Evolutionary conservation across 2,888 invertebrate species (phyloP), one percentile per base, ranked within the genome.

Genomic region (Eremobia ochroleuca): DNA sequence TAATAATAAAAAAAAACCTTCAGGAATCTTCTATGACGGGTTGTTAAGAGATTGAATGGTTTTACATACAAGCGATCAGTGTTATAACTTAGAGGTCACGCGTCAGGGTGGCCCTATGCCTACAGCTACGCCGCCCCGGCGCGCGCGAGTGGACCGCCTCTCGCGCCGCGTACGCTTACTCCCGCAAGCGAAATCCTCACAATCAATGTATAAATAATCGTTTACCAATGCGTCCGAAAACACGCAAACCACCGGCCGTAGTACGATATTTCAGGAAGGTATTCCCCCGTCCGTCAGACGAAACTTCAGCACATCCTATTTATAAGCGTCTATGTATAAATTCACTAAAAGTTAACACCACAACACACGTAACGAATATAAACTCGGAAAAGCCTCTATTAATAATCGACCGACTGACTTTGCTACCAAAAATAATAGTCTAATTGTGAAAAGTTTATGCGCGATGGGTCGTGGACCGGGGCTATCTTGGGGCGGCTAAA

Each of bases 361-460:
- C 96, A 96, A 96, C 97, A 96, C 96, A 96, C 96, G 97, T 97
- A 96, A 97, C 97, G 96, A 96, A 97, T 97, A 97, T 96, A 97
- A 96, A 96, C 97, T 97, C 96, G 96, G 96, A 96, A 97, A 97
- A 97, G 96, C 96, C 96, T 96, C 97, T 97, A 97, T 97, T 97
- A 97, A 97, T 97, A 97, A 96, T 97, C 97, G 97, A 96, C 97
- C 97, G 97, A 97, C 97, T 96, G 97, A 97, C 97, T 96, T 97
- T 95, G 97, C 97, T 97, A 97, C 97, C 97, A 96, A 97, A 97
- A 97, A 97, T 97, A 97, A 97, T 97, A 97, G 97, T 97, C 97
- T 97, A 97, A 97, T 97, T 97, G 96, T 96, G 97, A 97, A 96
- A 97, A 97, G 97, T 97, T 97, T 96, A 96, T 97, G 96, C 96